Conservation (phyloP, 2,888 invertebrate species). For the Orchestes rusci region DNA sequence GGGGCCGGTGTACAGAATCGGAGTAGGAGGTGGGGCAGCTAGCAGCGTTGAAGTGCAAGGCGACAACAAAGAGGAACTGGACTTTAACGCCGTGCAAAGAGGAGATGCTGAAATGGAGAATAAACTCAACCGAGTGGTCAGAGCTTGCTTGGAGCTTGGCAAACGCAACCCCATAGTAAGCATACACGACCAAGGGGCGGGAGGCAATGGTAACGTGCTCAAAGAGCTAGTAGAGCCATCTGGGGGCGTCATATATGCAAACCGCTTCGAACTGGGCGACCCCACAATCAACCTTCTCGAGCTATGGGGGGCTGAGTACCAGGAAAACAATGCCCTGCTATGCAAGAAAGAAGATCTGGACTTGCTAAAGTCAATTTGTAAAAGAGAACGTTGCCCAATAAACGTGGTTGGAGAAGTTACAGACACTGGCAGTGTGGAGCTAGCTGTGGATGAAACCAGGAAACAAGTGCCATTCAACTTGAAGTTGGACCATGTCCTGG, state of each 20-base stretch:
- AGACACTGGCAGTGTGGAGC: conserved; percentile 63
- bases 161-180: conserved; percentile 81
- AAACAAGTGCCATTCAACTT: conserved; percentile 74
- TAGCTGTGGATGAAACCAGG: conserved; percentile 59
- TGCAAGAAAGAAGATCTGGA: conserved; percentile 60
- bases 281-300: conserved; percentile 89
- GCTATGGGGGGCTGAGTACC: conserved; percentile 98
- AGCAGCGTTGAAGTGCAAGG: conserved; percentile 94
- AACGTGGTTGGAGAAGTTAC: conserved; percentile 90
- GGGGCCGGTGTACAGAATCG: conserved; percentile 95
- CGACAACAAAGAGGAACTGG: conserved; percentile 74
- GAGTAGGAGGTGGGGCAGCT: conserved; percentile 97
- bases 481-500: conserved; percentile 81
- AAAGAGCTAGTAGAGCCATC: conserved; percentile 94
- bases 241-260: conserved; percentile 84
- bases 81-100: conserved; percentile 95
- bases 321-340: conserved; percentile 89
- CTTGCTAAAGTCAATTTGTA: conserved; percentile 63
- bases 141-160: conserved; percentile 82
- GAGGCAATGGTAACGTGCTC: conserved; percentile 96
- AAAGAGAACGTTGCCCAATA: conserved; percentile 81
- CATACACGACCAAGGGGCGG: conserved; percentile 99
- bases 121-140: conserved; percentile 87
- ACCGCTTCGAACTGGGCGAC: conserved; percentile 86
- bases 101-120: conserved; percentile 99